phyloP scores from a whole-genome alignment of 2,888 invertebrate species.

The Cryptocephalus primarius region DNA sequence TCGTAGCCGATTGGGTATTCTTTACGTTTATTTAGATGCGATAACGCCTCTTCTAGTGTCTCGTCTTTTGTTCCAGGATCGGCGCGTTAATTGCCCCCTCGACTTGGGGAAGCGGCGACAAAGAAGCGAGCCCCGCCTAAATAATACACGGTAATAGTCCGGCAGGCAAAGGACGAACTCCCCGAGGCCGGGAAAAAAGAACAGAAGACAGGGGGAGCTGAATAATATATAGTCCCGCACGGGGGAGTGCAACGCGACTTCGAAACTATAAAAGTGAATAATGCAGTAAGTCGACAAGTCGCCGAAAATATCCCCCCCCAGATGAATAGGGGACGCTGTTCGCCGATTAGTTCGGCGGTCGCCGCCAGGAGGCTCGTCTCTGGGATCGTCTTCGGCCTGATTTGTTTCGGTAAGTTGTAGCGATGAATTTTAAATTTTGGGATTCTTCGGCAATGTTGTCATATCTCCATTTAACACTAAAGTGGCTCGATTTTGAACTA shows the following conservation, averaged over 20 bases:
- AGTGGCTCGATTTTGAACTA: no score
- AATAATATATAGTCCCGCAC: not conserved
- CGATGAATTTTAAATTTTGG: no score
- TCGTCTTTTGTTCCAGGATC: not conserved
- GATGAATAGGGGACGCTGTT: not conserved
- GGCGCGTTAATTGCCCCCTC: not conserved
- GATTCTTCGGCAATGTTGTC: no score
- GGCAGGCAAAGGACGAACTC: not conserved
- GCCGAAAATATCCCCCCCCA: not conserved
- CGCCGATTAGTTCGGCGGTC: not conserved
- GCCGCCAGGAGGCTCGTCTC: not conserved
- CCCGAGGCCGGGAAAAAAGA: not conserved
- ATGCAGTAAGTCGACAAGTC: not conserved
- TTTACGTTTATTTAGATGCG: not conserved
- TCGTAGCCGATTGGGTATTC: not conserved
- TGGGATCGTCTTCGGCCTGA: not conserved
- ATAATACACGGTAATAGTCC: not conserved
- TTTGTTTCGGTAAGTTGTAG: not conserved
- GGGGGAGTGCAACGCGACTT: not conserved
- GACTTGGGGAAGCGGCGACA: not conserved
- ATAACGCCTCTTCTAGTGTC: not conserved
- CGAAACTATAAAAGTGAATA: not conserved
- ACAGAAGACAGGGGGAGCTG: not conserved
- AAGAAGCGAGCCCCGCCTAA: not conserved
- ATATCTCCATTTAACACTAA: no score